Conservation (phyloP, 1,140 invertebrate genomes). For the Saxidomus purpurata region DNA sequence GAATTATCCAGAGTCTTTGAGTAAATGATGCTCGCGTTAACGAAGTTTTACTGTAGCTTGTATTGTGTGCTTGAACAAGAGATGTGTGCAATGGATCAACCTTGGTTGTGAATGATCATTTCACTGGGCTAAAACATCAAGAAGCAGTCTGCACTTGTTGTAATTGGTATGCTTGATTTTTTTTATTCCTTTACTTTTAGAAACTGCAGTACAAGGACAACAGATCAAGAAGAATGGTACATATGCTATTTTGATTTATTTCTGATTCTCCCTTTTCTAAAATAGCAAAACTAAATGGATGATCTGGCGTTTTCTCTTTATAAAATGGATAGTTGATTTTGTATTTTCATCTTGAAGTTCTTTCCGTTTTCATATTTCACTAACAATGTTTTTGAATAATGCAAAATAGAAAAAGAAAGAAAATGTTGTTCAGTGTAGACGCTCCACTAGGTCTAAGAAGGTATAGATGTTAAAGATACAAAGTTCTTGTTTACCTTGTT, state of each 20-base stretch:
- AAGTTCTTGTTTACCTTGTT: too few relatives aligned
- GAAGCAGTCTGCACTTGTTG: not conserved
- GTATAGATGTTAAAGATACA: not conserved
- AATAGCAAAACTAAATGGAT: too few relatives aligned
- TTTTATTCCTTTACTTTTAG: slow-evolving; percentile 57
- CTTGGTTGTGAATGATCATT: not conserved
- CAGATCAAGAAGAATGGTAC: slow-evolving; percentile 49
- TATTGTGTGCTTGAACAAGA: too few relatives aligned
- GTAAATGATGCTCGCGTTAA: too few relatives aligned
- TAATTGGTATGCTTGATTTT: slow-evolving; percentile 9
- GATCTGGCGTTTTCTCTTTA: too few relatives aligned
- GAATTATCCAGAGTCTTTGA: too few relatives aligned
- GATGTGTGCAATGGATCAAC: not conserved
- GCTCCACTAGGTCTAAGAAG: not conserved
- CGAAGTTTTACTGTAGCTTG: too few relatives aligned
- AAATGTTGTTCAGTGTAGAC: not conserved
- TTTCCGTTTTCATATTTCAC: too few relatives aligned
- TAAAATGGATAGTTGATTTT: too few relatives aligned
- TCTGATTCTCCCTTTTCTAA: not conserved
- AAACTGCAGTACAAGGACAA: slow-evolving; percentile 48
- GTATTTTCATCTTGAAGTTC: too few relatives aligned
- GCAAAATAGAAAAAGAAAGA: slow-evolving; percentile 10
- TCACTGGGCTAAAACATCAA: not conserved
- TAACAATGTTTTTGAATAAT: too few relatives aligned
- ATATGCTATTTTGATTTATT: slow-evolving; percentile 9